These are phyloP conservation scores for Eupithecia exiguata DNA, from an alignment of 2,888 invertebrate species.

Conservation along the genomic window DNA sequence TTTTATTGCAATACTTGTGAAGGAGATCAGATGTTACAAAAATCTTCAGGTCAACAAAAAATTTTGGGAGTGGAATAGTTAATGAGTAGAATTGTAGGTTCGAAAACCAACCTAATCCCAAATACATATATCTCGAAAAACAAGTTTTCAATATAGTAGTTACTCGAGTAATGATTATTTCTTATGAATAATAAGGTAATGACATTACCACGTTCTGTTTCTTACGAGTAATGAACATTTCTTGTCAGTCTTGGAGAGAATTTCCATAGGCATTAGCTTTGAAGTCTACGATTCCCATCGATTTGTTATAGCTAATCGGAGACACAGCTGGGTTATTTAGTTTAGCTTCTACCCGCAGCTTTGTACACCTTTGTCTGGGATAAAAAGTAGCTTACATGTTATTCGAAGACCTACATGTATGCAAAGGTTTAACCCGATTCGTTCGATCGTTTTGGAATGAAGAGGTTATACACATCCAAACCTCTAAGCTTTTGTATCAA, in stretches of 20 bases:
- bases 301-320: slow-evolving; percentile 20
- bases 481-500: not conserved
- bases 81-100: not conserved
- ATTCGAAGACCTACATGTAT: not conserved
- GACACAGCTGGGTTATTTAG: slow-evolving; percentile 11
- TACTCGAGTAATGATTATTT: not conserved
- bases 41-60: not conserved
- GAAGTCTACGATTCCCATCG: slow-evolving; percentile 40
- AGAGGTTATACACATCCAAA: not conserved
- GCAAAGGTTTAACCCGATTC: not conserved
- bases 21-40: not conserved
- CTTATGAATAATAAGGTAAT: slow-evolving; percentile 19
- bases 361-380: not conserved
- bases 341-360: not conserved
- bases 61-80: no score
- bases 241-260: slow-evolving; percentile 24
- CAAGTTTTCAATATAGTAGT: not conserved
- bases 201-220: slow-evolving; percentile 34
- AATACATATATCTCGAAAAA: not conserved
- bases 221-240: slow-evolving; percentile 32
- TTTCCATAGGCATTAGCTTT: slow-evolving; percentile 30
- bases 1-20: not conserved
- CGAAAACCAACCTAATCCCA: not conserved
- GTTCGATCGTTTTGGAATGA: not conserved
- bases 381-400: not conserved